Conservation (phyloP, 2,797 vertebrate genomes). For the Falco cherrug region DNA sequence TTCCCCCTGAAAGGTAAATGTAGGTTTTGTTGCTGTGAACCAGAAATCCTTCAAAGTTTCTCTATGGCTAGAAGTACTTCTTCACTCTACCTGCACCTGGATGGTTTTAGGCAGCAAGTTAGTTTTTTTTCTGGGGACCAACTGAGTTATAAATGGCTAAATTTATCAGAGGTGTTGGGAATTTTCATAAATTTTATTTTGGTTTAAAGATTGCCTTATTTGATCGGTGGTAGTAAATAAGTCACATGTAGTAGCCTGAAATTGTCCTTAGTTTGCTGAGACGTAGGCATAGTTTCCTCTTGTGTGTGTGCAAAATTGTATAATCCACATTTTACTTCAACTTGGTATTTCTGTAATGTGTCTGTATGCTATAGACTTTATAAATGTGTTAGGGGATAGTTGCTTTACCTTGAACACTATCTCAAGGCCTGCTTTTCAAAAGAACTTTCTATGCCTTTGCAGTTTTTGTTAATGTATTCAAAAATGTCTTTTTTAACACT, state of each 20-base stretch:
- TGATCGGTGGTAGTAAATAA: neutral
- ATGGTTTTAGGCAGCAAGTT: neutral
- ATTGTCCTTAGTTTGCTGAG: neutral
- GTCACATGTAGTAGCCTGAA: neutral
- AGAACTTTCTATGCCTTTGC: neutral
- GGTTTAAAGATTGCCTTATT: neutral
- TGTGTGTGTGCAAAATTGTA: neutral
- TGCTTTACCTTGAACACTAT: neutral
- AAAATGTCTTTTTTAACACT: neutral
- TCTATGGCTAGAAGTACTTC: neutral
- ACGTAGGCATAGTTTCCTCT: neutral
- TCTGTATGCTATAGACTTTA: neutral
- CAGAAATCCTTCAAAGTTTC: neutral
- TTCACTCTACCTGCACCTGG: neutral
- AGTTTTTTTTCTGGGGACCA: neutral
- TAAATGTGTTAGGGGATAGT: neutral
- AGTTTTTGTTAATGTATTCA: neutral
- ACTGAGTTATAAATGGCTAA: neutral
- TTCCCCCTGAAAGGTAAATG: neutral
- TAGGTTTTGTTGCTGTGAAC: neutral
- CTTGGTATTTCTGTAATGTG: neutral
- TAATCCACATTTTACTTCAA: neutral
- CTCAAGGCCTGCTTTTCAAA: neutral
- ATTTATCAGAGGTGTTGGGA: neutral
- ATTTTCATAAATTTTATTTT: neutral